A percentile compares a stretch with the other conserved stretches of the same genome.
phyloP scores from a whole-genome alignment of 2,797 vertebrate genomes.

The Pseudochaenichthys georgianus region DNA sequence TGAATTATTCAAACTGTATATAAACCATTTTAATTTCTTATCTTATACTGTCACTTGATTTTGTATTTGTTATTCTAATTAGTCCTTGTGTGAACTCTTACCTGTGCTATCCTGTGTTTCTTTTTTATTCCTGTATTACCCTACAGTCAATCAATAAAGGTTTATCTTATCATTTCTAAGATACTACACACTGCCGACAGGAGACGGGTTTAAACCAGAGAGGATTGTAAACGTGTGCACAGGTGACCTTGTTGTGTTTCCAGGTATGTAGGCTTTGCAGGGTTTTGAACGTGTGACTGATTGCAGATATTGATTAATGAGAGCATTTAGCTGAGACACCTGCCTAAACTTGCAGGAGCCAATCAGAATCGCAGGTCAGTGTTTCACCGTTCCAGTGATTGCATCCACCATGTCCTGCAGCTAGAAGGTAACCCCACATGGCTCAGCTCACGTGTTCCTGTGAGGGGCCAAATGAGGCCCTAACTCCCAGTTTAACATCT shows the following conservation, averaged over 20 bases:
- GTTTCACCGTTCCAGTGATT: background rate
- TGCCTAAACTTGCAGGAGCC: slow-evolving; percentile 22
- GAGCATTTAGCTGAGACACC: slow-evolving; percentile 17
- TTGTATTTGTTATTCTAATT: too few species aligned
- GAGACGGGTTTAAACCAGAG: background rate
- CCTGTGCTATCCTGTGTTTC: too few species aligned
- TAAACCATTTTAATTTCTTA: too few species aligned
- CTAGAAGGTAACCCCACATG: background rate
- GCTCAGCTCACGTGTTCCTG: slow-evolving; percentile 28
- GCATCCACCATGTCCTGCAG: slow-evolving; percentile 3
- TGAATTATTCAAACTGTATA: too few species aligned
- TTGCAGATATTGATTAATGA: slow-evolving; percentile 22
- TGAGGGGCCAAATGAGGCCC: slow-evolving; percentile 26
- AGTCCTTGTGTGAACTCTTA: too few species aligned
- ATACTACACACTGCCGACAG: too few species aligned
- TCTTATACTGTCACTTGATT: too few species aligned
- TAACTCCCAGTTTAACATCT: slow-evolving; percentile 38
- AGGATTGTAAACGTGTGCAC: slow-evolving; percentile 21
- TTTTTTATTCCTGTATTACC: too few species aligned
- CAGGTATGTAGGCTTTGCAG: background rate
- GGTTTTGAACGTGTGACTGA: slow-evolving; percentile 26
- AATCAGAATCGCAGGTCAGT: slow-evolving; percentile 21
- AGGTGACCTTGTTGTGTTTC: background rate
- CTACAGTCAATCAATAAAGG: too few species aligned
- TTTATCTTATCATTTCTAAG: too few species aligned